Conservation (phyloP, 2,888 invertebrate species). For the Tetragnatha montana region DNA sequence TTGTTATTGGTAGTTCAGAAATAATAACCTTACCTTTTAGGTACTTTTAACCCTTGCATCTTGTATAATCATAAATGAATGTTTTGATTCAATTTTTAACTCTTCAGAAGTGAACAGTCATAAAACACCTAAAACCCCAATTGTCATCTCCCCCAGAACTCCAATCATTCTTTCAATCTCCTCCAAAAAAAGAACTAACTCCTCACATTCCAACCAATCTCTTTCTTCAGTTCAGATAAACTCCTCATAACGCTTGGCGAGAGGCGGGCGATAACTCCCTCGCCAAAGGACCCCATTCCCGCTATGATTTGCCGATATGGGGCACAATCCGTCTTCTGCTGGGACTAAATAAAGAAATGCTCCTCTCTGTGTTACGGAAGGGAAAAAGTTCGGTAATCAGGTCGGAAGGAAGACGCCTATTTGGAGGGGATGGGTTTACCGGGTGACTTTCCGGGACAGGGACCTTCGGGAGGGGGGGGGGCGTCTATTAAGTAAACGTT, state of each 20-base stretch:
- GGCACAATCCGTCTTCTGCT: slow-evolving; percentile 35
- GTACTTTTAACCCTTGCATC: too few relatives aligned
- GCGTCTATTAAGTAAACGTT: too few relatives aligned
- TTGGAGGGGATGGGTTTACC: not conserved
- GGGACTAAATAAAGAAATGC: slow-evolving; percentile 20
- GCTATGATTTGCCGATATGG: slow-evolving; percentile 51
- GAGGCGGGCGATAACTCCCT: slow-evolving; percentile 40
- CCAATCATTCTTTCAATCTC: too few relatives aligned
- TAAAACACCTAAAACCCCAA: too few relatives aligned
- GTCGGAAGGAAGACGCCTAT: not conserved
- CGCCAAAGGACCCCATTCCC: slow-evolving; percentile 32
- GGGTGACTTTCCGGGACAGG: not conserved
- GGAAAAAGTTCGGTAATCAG: slow-evolving; percentile 29
- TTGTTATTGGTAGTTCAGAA: too few relatives aligned
- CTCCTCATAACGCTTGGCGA: slow-evolving; percentile 18
- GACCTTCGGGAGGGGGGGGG: not conserved
- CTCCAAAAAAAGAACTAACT: not conserved
- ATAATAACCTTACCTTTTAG: too few relatives aligned
- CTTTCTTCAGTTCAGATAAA: not conserved
- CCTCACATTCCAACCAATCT: slow-evolving; percentile 54
- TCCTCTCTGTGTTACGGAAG: slow-evolving; percentile 2
- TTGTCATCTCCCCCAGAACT: too few relatives aligned
- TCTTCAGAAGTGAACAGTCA: too few relatives aligned
- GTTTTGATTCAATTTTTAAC: too few relatives aligned
- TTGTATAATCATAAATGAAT: too few relatives aligned